A percentile compares a stretch with the other conserved stretches of the same genome.
phyloP scores from a whole-genome alignment of 2,113 vertebrate species.

The Candoia aspera region DNA sequence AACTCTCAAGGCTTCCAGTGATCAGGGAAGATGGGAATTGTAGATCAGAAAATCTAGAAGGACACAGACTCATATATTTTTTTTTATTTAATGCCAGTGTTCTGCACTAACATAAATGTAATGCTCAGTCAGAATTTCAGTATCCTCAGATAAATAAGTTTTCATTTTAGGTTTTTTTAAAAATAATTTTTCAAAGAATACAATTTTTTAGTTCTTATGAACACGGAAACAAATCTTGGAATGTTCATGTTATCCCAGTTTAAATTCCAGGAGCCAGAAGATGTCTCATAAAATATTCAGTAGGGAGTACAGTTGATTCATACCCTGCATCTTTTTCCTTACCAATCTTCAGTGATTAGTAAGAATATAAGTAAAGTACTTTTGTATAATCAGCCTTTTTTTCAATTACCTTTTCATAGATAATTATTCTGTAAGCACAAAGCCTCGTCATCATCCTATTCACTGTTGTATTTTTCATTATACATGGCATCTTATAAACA shows the following conservation, averaged over 20 bases:
- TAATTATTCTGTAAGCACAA: too few relatives aligned
- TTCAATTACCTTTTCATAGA: too few relatives aligned
- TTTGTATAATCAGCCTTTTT: not conserved
- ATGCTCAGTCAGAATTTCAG: not conserved
- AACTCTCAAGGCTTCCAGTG: too few relatives aligned
- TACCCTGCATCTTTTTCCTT: not conserved
- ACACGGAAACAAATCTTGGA: not conserved
- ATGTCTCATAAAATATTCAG: not conserved
- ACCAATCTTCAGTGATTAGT: not conserved
- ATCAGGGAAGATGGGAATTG: not conserved
- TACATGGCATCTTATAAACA: too few relatives aligned
- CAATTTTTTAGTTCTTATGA: not conserved
- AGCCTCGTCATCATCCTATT: too few relatives aligned
- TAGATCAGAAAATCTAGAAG: not conserved
- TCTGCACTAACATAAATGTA: not conserved
- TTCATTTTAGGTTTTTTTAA: not conserved
- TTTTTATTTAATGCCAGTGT: not conserved
- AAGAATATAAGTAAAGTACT: not conserved
- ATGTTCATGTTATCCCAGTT: not conserved
- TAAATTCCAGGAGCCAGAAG: not conserved
- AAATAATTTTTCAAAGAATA: not conserved
- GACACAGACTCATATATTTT: not conserved
- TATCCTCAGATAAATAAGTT: not conserved
- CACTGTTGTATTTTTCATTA: too few relatives aligned
- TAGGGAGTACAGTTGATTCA: not conserved